A percentile compares a stretch with the other conserved stretches of the same genome.
Conservation (phyloP, 1,140 invertebrate species). For the Cardiocondyla obscurior region DNA sequence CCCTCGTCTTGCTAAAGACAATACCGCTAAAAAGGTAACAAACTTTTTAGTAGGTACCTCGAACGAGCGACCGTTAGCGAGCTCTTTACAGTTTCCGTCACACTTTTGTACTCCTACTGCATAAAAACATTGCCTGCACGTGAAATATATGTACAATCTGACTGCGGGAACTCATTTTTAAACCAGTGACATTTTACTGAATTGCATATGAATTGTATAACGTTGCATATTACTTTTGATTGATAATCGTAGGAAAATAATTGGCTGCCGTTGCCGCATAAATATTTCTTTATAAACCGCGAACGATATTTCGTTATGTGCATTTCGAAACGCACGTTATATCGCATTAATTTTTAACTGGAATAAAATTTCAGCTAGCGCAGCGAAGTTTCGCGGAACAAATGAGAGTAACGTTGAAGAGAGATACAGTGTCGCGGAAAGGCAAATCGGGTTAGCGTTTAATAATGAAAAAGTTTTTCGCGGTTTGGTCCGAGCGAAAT, state of each 20-base stretch:
- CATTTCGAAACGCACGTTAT: neutral
- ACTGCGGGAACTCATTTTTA: neutral
- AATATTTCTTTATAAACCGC: no score
- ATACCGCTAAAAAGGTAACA: conserved; percentile 72
- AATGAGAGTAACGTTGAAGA: conserved; percentile 1
- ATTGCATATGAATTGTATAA: neutral
- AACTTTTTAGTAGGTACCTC: conserved; percentile 68
- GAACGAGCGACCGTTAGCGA: neutral
- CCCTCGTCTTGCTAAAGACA: conserved; percentile 51
- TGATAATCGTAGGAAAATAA: neutral
- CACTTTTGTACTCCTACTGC: neutral
- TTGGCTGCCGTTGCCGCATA: neutral
- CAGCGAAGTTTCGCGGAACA: neutral
- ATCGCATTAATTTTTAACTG: neutral
- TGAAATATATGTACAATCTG: neutral
- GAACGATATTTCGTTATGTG: neutral
- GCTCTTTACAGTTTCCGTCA: neutral
- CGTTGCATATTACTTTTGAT: neutral
- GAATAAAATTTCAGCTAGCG: neutral
- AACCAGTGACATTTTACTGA: neutral
- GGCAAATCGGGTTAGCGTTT: conserved; percentile 11
- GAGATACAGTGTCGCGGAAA: conserved; percentile 1
- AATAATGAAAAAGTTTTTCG: conserved; percentile 45
- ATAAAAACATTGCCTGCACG: neutral
- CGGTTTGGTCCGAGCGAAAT: conserved; percentile 13